Evolutionary conservation across 2,113 vertebrate genomes (phyloP).

Genomic region (Brienomyrus brachyistius): DNA sequence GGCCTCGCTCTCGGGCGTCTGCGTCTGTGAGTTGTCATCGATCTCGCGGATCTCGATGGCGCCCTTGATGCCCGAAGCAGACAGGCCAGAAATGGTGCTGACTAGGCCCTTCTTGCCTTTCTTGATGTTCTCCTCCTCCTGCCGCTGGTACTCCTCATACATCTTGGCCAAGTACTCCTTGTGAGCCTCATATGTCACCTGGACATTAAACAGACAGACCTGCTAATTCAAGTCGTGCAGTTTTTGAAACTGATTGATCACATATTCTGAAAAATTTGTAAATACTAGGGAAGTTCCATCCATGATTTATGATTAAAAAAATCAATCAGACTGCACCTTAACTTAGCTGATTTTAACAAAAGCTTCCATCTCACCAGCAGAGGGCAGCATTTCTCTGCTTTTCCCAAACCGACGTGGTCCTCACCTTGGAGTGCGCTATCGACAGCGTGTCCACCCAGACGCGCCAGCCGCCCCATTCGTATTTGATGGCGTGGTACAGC

Average conservation of each 20-base stretch:
- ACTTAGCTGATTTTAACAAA: not conserved
- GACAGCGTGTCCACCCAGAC: constrained; percentile 98
- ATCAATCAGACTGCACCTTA: not conserved
- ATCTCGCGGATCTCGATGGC: constrained; percentile 85
- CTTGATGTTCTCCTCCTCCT: constrained; percentile 98
- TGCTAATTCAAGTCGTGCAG: not conserved
- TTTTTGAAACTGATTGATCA: not conserved
- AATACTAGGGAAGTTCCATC: not conserved
- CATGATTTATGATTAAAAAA: not conserved
- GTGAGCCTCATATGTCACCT: constrained; percentile 98
- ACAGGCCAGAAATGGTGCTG: constrained; percentile 96
- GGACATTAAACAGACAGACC: not conserved
- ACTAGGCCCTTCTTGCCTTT: constrained; percentile 96
- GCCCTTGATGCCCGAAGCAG: constrained; percentile 82
- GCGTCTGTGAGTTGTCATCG: constrained; percentile 90
- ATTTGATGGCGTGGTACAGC: constrained; percentile 97
- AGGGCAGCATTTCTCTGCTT: not conserved
- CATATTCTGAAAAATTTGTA: not conserved
- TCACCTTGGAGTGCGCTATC: constrained; percentile 97
- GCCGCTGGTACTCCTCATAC: constrained; percentile 98
- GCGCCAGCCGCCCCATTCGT: constrained; percentile 98
- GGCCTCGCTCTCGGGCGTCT: constrained; percentile 92
- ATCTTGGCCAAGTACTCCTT: constrained; percentile 98
- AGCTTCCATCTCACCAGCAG: constrained; percentile 6
- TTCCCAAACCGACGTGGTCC: not conserved